Evolutionary conservation across 2,797 vertebrate genomes (phyloP).

Genomic region (Squalus acanthias): DNA sequence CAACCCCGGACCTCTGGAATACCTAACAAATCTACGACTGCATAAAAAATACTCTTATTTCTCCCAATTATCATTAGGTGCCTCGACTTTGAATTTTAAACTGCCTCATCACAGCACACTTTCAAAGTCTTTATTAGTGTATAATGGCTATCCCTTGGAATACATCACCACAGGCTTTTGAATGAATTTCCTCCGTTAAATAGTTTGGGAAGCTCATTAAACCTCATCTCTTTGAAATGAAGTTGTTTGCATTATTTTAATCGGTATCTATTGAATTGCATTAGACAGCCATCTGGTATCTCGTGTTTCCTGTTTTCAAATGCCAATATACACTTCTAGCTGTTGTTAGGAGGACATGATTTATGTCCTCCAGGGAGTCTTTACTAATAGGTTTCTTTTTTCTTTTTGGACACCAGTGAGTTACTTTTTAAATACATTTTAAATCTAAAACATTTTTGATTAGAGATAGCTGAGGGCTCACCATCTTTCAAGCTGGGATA

Average conservation of each 20-base stretch:
- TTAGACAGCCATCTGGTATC: conserved; percentile 26
- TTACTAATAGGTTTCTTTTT: neutral
- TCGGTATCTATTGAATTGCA: conserved; percentile 10
- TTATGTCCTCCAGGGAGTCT: neutral
- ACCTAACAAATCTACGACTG: neutral
- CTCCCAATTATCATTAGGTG: neutral
- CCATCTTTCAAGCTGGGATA: no score
- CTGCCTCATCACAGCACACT: neutral
- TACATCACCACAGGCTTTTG: conserved; percentile 9
- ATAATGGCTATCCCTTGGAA: conserved; percentile 3
- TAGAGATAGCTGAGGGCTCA: neutral
- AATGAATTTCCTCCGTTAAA: conserved; percentile 13
- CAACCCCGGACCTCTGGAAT: neutral
- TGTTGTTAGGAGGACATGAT: neutral
- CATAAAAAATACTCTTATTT: neutral
- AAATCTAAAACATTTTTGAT: neutral
- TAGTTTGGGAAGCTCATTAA: conserved; percentile 25
- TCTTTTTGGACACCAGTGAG: neutral
- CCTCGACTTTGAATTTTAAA: conserved; percentile 24
- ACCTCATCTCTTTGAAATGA: conserved; percentile 17
- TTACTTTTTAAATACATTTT: neutral
- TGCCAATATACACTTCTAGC: neutral
- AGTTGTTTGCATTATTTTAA: conserved; percentile 31
- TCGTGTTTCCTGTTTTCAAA: neutral
- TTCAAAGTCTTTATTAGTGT: conserved; percentile 23